phyloP scores from a whole-genome alignment of 2,888 invertebrate genomes.

The Acronicta leporina region DNA sequence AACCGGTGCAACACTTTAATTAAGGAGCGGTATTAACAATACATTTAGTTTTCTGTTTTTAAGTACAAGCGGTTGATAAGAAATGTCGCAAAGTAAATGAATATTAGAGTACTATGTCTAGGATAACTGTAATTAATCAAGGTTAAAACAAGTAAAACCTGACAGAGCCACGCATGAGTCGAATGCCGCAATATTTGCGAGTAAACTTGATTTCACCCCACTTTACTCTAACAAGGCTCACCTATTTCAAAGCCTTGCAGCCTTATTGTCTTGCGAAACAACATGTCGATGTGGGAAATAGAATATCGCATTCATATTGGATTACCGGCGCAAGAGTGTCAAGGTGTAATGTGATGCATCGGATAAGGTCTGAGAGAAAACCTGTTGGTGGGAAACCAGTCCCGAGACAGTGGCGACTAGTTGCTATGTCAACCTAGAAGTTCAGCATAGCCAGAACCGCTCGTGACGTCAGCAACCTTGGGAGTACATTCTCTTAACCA shows the following conservation, averaged over 20 bases:
- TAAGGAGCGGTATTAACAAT: too few species aligned
- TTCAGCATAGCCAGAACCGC: conserved; percentile 53
- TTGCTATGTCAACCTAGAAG: conserved; percentile 29
- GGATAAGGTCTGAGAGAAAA: conserved; percentile 43
- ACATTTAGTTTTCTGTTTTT: too few species aligned
- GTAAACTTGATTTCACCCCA: conserved; percentile 1
- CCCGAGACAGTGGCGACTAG: not conserved
- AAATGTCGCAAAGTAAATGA: not conserved
- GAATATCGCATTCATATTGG: conserved; percentile 71
- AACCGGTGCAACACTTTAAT: too few species aligned
- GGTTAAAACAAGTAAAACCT: not conserved
- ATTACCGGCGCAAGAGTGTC: conserved; percentile 78
- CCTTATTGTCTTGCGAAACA: conserved; percentile 55
- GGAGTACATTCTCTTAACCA: conserved; percentile 74
- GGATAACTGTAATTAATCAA: not conserved
- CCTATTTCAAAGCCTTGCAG: conserved; percentile 11
- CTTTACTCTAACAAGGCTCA: conserved; percentile 3
- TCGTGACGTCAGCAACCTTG: conserved; percentile 75
- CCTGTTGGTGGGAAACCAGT: conserved; percentile 10
- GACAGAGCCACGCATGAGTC: not conserved
- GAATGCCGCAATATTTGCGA: not conserved
- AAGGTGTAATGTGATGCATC: conserved; percentile 74
- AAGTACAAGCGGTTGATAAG: too few species aligned
- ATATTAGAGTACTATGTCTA: not conserved
- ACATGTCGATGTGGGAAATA: conserved; percentile 67